Evolutionary conservation across 2,797 vertebrate genomes (phyloP), one percentile per base, ranked within the genome.

Genomic region (Halcyon leucocephala): DNA sequence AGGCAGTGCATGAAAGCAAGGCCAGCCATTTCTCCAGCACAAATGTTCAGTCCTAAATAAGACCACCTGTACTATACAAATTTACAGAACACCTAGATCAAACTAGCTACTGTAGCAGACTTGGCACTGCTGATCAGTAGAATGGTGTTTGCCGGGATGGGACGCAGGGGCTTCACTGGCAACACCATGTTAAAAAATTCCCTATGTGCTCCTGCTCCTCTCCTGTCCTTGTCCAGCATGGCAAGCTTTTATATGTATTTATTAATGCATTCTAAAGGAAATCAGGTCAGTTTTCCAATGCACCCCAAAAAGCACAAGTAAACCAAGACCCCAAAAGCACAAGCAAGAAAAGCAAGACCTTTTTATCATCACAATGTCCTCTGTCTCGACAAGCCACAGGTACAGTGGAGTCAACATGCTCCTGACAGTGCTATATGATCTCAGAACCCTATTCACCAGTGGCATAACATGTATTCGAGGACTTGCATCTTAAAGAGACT

Each of bases 121-220:
- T 72, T 67, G n/a, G 66, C 1, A 2, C 37, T 0, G 2, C 31
- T 77, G 39, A 73, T 55, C 55, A 73, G 33, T 14, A 49, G 26
- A 82, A 42, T 9, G 8, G 48, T 66, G 20, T 52, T 72, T 54
- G 35, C 26, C 14, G 1, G 0, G 42, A 42, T 51, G 39, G 26
- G 42, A 65, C 0, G 0, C 21, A 44, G 65, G 52, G 24, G 12
- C 7, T 85, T 54, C 58, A 44, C 41, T 26, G 31, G 60, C 11
- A 73, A 41, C 15, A 71, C 22, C 16, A 33, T 0, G 0, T 46
- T 54, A 80, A 73, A 14, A 14, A 46, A 14, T 13, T 57, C 29
- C 12, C 46, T 15, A 6, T 5, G 7, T 42, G 20, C 24, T 83
- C 61, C 42, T 1, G 1, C 14, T 76, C 39, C 29, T 69, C 42